Conservation (phyloP, 2,888 invertebrate genomes). For the Sesamia inferens region DNA sequence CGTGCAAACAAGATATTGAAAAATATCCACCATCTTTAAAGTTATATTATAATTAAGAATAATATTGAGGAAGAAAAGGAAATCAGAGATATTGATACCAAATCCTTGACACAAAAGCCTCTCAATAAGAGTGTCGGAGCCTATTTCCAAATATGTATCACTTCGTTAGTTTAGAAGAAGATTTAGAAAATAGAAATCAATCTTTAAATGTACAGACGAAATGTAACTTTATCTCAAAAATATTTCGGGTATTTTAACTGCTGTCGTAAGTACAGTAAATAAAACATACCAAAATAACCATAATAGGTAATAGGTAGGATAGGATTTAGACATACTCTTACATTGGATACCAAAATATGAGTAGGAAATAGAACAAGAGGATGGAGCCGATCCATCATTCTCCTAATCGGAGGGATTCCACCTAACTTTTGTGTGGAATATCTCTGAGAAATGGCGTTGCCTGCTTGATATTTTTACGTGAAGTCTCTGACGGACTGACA, state of each 20-base stretch:
- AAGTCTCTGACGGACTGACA: too few relatives aligned
- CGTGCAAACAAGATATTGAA: neutral
- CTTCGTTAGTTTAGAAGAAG: neutral
- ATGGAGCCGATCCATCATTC: slow-evolving; percentile 24
- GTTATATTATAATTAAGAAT: neutral
- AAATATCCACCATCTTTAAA: neutral
- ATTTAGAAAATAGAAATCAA: too few relatives aligned
- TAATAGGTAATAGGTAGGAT: slow-evolving; percentile 10
- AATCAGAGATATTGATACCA: neutral
- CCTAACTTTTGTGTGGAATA: too few relatives aligned
- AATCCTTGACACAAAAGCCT: neutral
- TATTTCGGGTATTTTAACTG: too few relatives aligned
- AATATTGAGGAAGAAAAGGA: slow-evolving; percentile 10
- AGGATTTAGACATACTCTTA: slow-evolving; percentile 2
- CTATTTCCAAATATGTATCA: neutral
- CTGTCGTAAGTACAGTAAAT: too few relatives aligned
- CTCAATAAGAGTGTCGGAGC: neutral
- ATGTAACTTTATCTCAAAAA: too few relatives aligned
- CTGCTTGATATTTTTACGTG: too few relatives aligned
- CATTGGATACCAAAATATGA: slow-evolving; percentile 42
- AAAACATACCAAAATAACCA: neutral
- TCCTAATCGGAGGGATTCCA: neutral
- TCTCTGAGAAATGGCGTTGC: too few relatives aligned
- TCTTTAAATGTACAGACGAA: too few relatives aligned
- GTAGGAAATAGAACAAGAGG: slow-evolving; percentile 2